Evolutionary conservation across 2,113 vertebrate species (phyloP).

Genomic region (cat (Felis catus)): DNA sequence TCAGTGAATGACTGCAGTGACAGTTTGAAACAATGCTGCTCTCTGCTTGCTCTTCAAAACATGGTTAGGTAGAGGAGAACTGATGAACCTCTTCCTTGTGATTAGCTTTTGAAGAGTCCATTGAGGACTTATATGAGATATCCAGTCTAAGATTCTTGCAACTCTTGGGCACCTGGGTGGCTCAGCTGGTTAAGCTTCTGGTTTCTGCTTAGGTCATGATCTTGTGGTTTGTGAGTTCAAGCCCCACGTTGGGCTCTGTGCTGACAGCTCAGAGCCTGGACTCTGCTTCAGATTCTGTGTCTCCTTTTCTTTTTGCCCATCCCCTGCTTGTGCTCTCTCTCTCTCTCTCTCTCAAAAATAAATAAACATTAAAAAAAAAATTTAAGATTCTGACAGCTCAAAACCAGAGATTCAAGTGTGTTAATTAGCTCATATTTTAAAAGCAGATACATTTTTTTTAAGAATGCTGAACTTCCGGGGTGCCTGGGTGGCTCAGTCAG

Average conservation of each 20-base stretch:
- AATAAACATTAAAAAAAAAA: too few relatives aligned
- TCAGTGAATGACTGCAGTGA: neutral
- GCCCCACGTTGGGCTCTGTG: too few relatives aligned
- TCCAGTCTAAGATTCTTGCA: neutral
- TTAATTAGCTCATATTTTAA: conserved; percentile 22
- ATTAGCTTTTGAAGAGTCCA: neutral
- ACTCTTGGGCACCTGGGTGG: neutral
- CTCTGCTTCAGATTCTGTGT: too few relatives aligned
- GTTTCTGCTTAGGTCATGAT: too few relatives aligned
- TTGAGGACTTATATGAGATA: neutral
- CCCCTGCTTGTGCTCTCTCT: too few relatives aligned
- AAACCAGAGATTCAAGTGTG: neutral
- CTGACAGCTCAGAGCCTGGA: too few relatives aligned
- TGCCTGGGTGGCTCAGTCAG: too few relatives aligned
- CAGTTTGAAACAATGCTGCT: neutral
- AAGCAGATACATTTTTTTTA: neutral
- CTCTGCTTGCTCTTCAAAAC: neutral
- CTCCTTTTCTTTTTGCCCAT: too few relatives aligned
- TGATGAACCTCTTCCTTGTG: neutral
- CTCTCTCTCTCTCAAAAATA: too few relatives aligned
- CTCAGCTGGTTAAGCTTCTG: too few relatives aligned
- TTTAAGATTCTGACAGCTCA: neutral
- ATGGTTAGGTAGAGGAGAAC: neutral
- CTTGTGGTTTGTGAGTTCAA: too few relatives aligned
- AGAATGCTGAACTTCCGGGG: neutral